Base-by-base conservation (phyloP, 2,797 vertebrate genomes). In the Acropternis orthonyx region DNA sequence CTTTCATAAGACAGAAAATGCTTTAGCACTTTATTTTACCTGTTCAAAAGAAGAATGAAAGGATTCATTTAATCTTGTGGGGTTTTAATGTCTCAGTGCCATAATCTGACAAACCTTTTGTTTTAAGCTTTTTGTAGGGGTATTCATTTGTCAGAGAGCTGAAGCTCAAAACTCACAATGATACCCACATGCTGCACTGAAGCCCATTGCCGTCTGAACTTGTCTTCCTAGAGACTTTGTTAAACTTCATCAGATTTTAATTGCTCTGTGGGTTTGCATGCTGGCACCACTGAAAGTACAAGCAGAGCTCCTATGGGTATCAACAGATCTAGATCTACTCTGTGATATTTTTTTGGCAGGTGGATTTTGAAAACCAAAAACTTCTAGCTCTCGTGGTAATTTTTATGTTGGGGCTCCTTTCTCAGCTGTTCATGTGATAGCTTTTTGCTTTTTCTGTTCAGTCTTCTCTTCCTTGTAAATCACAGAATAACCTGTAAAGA, bases 341-440 rank as follows among this genome's bases (percentile, higher is more conserved):
- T 55, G 12, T 59, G 43, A 55, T 27, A 34, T 54, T 73, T 30
- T 43, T 59, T 71, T 82, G 44, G 36, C 69, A 84, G 54, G 51
- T 88, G 62, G 51, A 77, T 65, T 86, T 92, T 81, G 73, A 34
- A 80, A 91, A 23, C 18, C 16, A 52, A 48, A 71, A 26, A 8
- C 34, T 46, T 69, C 4, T 65, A 48, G 21, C 28, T 94, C 28
- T 78, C 9, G 9, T 48, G 32, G 30, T 51, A 34, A 34, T 68
- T 84, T 76, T 77, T 69, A 46, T 65, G 34, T 43, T 46, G 6
- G 8, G 16, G 12, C 34, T 91, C 43, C 66, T 94, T 88, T 77
- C 27, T 36, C 73, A 76, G 48, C 2, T 3, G 44, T 51, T 46
- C 0, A 0, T 39, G 21, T 30, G 36, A 44, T 43, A 18, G 3